Evolutionary conservation across 2,797 vertebrate genomes (phyloP), one percentile per base, ranked within the genome.

Genomic region (Falco biarmicus): DNA sequence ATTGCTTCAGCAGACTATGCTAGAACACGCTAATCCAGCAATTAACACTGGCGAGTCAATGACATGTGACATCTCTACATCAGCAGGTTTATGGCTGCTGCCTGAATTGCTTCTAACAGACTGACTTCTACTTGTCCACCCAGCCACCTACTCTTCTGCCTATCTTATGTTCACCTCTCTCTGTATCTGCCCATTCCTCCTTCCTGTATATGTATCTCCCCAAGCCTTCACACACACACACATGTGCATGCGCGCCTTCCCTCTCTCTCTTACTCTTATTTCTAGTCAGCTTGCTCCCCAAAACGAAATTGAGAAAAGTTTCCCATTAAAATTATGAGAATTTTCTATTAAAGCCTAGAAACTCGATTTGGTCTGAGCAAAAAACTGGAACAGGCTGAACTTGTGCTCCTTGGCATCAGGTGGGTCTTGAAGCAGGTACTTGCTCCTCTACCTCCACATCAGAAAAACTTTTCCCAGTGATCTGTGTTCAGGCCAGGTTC

Each of bases 1-100:
- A 74, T 85, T 85, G 39, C 92, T 96, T 64, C 84, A 90, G 80
- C 83, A 91, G 92, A 66, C 70, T 90, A 3, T 92, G 96, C 91
- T 89, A 73, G 77, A 84, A 95, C 95, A 87, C 0, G 56, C 94
- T 90, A 93, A 95, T 87, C 64, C 78, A 85, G 91, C 86, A 87
- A 87, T 92, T 95, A 96, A 60, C 66, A 70, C 63, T 25, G 60
- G 66, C 25, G 0, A 95, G 77, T 37, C 88, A 94, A 39, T 65
- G 77, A 73, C 56, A 90, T 76, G 76, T 92, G 87, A 78, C 87
- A 87, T 61, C 79, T 80, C 71, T n/a, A 63, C 87, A 73, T 10
- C 53, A 89, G 43, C 51, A 90, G 48, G 4, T 41, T 82, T 60
- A 57, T 50, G 39, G 85, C 51, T 94, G 43, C 39, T 86, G 76